These are phyloP conservation scores for Hormaphis cornu DNA, from an alignment of 1,140 invertebrate genomes.

Conservation along the genomic window DNA sequence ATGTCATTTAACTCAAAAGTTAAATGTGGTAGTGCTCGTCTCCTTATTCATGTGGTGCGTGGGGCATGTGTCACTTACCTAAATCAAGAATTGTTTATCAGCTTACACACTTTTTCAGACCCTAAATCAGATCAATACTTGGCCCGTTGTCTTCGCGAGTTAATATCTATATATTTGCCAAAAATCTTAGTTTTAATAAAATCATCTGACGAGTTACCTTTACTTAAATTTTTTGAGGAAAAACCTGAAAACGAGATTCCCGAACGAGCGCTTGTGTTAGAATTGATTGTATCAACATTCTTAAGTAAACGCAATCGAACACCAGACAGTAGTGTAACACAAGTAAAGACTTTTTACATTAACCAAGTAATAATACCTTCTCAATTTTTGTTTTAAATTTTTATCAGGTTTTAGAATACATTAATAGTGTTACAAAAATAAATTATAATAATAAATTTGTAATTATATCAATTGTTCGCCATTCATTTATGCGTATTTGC, in stretches of 20 bases:
- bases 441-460: background rate
- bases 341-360: background rate
- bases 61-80: no score
- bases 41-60: no score
- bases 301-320: constrained; percentile 20
- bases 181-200: constrained; percentile 4
- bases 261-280: constrained; percentile 15
- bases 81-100: no score
- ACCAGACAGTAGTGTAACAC: constrained; percentile 6
- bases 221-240: constrained; percentile 18
- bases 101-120: no score
- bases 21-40: no score
- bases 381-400: no score
- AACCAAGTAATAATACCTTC: no score
- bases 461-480: constrained; percentile 9
- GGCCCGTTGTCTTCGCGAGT: background rate
- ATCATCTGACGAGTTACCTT: constrained; percentile 17
- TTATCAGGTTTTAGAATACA: constrained; percentile 9
- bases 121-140: constrained; percentile 22
- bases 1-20: no score
- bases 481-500: constrained; percentile 12
- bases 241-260: constrained; percentile 3
- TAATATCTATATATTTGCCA: constrained; percentile 3
- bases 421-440: constrained; percentile 6
- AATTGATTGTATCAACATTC: constrained; percentile 14